Percentiles rank a stretch among this genome's conserved stretches.
Evolutionary conservation across 2,888 invertebrate genomes (phyloP).

Genomic region (Itoplectis maculator): DNA sequence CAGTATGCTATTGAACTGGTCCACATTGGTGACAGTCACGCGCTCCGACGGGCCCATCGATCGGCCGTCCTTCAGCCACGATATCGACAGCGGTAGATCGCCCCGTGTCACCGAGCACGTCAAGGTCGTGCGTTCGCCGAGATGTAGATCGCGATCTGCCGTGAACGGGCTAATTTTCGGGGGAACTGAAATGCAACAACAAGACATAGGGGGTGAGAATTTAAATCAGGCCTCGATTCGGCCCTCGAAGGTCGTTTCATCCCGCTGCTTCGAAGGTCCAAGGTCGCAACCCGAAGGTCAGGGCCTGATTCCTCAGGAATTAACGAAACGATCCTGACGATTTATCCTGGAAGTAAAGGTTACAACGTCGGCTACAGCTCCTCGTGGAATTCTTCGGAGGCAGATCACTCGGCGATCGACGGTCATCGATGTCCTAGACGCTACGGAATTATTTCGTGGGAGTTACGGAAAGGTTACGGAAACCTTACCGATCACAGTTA

Average conservation of each 20-base stretch:
- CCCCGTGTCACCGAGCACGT: slow-evolving; percentile 92
- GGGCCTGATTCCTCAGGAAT: too few relatives aligned
- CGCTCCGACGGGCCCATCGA: slow-evolving; percentile 88
- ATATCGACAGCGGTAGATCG: slow-evolving; percentile 90
- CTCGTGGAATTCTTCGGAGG: not conserved
- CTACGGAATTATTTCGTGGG: not conserved
- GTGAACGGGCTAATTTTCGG: slow-evolving; percentile 91
- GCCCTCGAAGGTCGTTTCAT: not conserved
- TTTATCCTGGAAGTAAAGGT: not conserved
- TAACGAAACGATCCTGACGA: too few relatives aligned
- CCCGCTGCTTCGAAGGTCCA: not conserved
- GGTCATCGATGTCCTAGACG: not conserved
- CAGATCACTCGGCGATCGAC: not conserved
- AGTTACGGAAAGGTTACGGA: too few relatives aligned
- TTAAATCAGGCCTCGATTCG: slow-evolving; percentile 31
- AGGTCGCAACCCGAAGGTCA: too few relatives aligned
- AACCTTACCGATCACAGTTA: slow-evolving; percentile 91
- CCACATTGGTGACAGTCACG: slow-evolving; percentile 90
- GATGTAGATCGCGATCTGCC: slow-evolving; percentile 89
- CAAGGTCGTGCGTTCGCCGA: slow-evolving; percentile 90
- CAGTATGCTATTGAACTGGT: slow-evolving; percentile 91
- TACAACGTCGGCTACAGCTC: not conserved
- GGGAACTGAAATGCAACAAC: slow-evolving; percentile 87
- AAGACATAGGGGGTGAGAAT: slow-evolving; percentile 68
- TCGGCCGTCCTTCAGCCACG: slow-evolving; percentile 91